phyloP scores from a whole-genome alignment of 2,113 vertebrate species.

The Cinclus cinclus region DNA sequence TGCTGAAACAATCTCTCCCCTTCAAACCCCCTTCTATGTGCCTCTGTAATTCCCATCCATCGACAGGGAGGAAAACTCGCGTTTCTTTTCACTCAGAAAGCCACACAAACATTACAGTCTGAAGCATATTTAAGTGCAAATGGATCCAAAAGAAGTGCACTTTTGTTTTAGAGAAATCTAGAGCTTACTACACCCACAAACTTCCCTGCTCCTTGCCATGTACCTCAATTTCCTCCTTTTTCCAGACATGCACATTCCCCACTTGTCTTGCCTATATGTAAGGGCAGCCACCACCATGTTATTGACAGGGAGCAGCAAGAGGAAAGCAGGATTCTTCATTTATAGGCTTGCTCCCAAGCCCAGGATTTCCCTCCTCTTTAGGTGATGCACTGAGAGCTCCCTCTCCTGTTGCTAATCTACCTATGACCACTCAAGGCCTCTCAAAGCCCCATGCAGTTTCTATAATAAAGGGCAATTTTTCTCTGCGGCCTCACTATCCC shows the following conservation, averaged over 20 bases:
- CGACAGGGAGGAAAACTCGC: background rate
- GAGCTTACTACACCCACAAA: background rate
- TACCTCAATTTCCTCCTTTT: background rate
- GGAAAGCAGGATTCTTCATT: background rate
- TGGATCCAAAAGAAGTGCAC: background rate
- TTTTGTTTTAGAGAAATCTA: background rate
- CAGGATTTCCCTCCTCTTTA: background rate
- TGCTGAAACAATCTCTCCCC: background rate
- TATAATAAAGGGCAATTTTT: background rate
- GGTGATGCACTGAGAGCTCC: background rate
- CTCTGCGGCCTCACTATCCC: background rate
- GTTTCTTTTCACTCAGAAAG: background rate
- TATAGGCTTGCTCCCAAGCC: background rate
- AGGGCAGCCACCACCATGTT: background rate
- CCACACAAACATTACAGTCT: background rate
- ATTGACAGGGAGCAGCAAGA: background rate
- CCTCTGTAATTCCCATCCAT: background rate
- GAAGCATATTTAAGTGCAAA: background rate
- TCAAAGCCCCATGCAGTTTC: background rate
- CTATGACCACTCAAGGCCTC: background rate
- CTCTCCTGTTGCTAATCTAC: constrained; percentile 21
- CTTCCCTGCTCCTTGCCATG: fast-evolving
- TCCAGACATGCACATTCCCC: background rate
- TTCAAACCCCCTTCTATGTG: background rate
- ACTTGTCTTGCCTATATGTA: background rate